Conservation (phyloP, 2,113 vertebrate species). For the Lucifuga dentata region DNA sequence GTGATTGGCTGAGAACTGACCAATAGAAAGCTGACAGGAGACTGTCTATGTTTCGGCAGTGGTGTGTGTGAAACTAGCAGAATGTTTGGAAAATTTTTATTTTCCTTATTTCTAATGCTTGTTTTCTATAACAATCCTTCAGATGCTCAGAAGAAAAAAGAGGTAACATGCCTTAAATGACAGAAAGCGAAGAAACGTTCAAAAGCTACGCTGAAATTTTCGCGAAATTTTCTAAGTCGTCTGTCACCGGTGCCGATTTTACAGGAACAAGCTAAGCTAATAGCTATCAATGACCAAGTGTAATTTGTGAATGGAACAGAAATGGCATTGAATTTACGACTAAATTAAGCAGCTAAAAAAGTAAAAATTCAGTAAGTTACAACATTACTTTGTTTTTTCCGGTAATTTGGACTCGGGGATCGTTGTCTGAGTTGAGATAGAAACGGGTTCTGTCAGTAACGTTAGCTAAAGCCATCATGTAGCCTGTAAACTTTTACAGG, state of each 20-base stretch:
- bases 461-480: no score
- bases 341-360: no score
- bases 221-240: neutral
- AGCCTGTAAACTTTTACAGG: no score
- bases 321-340: no score
- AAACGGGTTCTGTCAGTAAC: no score
- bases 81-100: constrained; percentile 76
- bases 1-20: constrained; percentile 44
- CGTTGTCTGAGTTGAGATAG: no score
- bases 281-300: neutral
- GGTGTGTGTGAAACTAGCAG: constrained; percentile 1
- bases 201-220: fast-evolving
- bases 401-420: no score
- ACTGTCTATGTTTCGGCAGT: neutral
- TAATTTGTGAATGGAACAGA: neutral
- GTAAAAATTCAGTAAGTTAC: no score
- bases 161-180: constrained; percentile 72
- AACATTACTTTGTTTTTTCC: no score
- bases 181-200: fast-evolving
- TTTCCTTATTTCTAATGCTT: constrained; percentile 49
- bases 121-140: constrained; percentile 41
- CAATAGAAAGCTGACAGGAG: constrained; percentile 74
- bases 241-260: neutral
- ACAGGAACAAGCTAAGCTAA: constrained; percentile 34
- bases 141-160: constrained; percentile 86